Percentiles rank a stretch among this genome's conserved stretches.
These are phyloP conservation scores for Strix uralensis DNA, from an alignment of 2,113 vertebrate species.

Conservation along the genomic window DNA sequence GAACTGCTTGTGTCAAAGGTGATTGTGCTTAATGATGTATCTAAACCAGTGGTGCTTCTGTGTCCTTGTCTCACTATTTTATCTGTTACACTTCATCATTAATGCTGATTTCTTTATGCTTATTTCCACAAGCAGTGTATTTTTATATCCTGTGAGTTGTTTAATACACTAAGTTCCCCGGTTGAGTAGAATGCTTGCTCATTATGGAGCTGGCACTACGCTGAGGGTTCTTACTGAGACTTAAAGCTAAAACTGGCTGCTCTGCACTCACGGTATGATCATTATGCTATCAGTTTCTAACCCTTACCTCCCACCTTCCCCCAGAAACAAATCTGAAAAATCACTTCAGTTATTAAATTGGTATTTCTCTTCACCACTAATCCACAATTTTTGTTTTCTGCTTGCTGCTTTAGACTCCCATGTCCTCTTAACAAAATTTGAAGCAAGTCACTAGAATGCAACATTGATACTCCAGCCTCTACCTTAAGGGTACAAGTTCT, in stretches of 20 bases:
- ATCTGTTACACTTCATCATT: conserved; percentile 21
- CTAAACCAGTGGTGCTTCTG: background rate
- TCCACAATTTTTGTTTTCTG: background rate
- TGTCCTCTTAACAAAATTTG: background rate
- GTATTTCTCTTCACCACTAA: background rate
- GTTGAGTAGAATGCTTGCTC: background rate
- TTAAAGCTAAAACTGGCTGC: background rate
- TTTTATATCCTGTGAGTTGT: background rate
- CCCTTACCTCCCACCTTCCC: background rate
- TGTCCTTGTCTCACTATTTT: background rate
- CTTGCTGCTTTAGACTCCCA: background rate
- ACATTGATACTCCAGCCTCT: background rate
- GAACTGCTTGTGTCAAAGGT: conserved; percentile 44
- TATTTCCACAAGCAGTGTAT: conserved; percentile 11
- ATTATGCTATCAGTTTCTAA: conserved; percentile 18
- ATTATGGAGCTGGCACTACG: background rate
- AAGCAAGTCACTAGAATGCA: background rate
- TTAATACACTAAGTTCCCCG: background rate
- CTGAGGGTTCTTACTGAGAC: background rate
- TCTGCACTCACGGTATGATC: background rate
- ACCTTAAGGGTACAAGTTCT: background rate
- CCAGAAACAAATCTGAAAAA: background rate
- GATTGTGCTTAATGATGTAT: conserved; percentile 29
- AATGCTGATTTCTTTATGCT: background rate
- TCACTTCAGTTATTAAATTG: background rate